Percentiles rank a stretch among this genome's conserved stretches.
Conservation (phyloP, 1,140 invertebrate genomes). For the Grapholita molesta region DNA sequence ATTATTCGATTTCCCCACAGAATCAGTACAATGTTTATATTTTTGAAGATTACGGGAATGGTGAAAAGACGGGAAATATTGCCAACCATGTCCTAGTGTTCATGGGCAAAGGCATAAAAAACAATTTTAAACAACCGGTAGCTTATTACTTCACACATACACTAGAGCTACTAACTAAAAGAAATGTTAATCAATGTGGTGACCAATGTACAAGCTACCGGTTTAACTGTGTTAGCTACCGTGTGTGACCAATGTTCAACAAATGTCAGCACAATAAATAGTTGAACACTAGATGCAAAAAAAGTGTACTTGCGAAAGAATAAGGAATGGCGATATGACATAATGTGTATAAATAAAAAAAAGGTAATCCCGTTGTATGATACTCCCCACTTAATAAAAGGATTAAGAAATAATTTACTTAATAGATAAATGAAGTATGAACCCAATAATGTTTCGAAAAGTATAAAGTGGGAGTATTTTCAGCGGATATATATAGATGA, state of each 20-base stretch:
- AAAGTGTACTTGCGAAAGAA: slow-evolving; percentile 20
- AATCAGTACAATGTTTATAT: slow-evolving; percentile 22
- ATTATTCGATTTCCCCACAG: slow-evolving; percentile 27
- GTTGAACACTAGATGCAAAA: slow-evolving; percentile 23
- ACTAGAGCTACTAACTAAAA: slow-evolving; percentile 22
- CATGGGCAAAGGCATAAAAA: slow-evolving; percentile 26
- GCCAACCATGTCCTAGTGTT: slow-evolving; percentile 27
- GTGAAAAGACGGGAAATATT: slow-evolving; percentile 5
- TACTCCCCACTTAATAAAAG: slow-evolving; percentile 35
- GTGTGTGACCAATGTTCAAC: slow-evolving; percentile 30
- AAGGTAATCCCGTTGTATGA: slow-evolving; percentile 32
- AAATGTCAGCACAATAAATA: slow-evolving; percentile 35
- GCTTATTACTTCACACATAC: slow-evolving; percentile 25
- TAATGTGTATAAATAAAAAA: slow-evolving; percentile 27
- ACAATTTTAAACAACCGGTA: slow-evolving; percentile 33
- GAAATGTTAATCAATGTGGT: slow-evolving; percentile 19
- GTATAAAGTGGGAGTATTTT: slow-evolving; percentile 32
- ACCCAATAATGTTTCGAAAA: slow-evolving; percentile 18
- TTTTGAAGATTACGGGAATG: slow-evolving; percentile 21
- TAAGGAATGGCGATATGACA: slow-evolving; percentile 19
- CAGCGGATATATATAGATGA: slow-evolving; percentile 23
- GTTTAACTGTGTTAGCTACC: slow-evolving; percentile 25
- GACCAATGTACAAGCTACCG: slow-evolving; percentile 19
- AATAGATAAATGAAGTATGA: slow-evolving; percentile 28
- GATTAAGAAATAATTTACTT: slow-evolving; percentile 35